These are phyloP conservation scores for Lasioglossum malachurum DNA, from an alignment of 2,888 invertebrate species.

Conservation along the genomic window DNA sequence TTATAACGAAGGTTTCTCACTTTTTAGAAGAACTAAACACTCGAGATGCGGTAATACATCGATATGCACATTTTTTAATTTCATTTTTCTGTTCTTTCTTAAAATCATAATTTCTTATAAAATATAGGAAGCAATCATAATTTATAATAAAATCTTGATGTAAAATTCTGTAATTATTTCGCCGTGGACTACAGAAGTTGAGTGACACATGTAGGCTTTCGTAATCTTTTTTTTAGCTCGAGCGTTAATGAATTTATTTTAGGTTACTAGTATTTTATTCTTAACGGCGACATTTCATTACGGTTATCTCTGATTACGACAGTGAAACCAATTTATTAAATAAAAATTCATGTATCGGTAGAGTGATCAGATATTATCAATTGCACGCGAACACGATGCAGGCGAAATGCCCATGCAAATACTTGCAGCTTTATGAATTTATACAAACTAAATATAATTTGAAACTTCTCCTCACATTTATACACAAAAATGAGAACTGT, in stretches of 20 bases:
- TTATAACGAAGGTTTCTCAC: neutral
- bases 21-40: neutral
- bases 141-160: neutral
- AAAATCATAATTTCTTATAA: too few species aligned
- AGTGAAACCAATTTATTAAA: conserved; percentile 5
- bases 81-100: neutral
- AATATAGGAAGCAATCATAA: too few species aligned
- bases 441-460: neutral
- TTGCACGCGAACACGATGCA: neutral
- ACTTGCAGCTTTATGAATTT: neutral
- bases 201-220: neutral
- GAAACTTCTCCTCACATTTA: neutral
- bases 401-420: neutral
- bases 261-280: neutral
- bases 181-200: neutral
- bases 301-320: neutral
- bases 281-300: neutral
- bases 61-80: neutral
- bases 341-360: neutral
- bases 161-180: neutral
- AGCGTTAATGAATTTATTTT: neutral
- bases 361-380: neutral
- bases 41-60: neutral
- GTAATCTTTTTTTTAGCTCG: neutral
- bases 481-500: neutral